A percentile compares a stretch with the other conserved stretches of the same genome.
These are phyloP conservation scores for Synanthedon myopaeformis DNA, from an alignment of 2,888 invertebrate species.

Conservation along the genomic window DNA sequence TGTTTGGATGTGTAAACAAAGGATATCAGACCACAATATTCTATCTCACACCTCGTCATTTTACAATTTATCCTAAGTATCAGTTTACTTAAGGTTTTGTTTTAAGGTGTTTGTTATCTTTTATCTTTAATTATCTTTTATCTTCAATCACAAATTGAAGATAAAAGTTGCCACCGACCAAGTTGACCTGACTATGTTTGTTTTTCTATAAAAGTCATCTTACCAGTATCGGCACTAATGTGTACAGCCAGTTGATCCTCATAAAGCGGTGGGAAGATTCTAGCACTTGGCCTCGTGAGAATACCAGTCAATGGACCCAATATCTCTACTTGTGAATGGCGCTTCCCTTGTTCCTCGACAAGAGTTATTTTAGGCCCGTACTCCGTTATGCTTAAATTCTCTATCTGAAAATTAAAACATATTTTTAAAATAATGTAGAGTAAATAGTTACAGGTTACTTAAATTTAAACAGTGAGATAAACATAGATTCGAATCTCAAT, in stretches of 20 bases:
- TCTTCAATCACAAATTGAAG: no score
- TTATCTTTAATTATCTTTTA: no score
- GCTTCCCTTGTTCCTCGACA: constrained; percentile 78
- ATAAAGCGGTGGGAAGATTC: constrained; percentile 85
- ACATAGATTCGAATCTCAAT: no score
- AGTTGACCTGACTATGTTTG: no score
- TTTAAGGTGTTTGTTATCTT: no score
- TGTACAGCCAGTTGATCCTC: constrained; percentile 84
- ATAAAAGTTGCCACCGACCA: background rate
- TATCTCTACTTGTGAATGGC: constrained; percentile 80
- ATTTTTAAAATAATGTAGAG: no score
- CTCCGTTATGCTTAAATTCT: constrained; percentile 71
- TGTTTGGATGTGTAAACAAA: no score
- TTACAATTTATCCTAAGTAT: no score
- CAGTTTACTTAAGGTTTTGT: background rate
- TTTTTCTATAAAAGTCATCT: constrained; percentile 3
- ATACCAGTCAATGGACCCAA: constrained; percentile 78
- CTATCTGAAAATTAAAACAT: constrained; percentile 50
- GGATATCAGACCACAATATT: no score
- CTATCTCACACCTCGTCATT: no score
- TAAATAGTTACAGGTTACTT: no score
- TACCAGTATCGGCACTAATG: constrained; percentile 66
- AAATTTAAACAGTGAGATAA: no score
- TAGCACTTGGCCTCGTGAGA: constrained; percentile 80
- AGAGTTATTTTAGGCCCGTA: constrained; percentile 73